Conservation (phyloP, 2,113 vertebrate species). For the Chaetodon auriga region DNA sequence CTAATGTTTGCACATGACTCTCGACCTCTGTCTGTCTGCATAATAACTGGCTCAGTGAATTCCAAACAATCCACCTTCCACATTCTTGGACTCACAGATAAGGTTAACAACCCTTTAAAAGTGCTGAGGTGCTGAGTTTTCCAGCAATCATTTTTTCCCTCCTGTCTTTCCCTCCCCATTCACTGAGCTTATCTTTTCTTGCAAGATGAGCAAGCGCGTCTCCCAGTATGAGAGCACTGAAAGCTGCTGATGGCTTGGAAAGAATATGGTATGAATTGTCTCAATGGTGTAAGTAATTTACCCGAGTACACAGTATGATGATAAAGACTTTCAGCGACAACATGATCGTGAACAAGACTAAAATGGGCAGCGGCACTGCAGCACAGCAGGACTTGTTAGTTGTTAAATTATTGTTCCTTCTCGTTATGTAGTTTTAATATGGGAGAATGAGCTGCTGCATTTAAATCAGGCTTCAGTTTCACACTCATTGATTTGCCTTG, state of each 20-base stretch:
- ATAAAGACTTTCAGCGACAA: background rate
- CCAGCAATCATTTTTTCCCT: background rate
- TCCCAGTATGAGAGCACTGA: constrained; percentile 12
- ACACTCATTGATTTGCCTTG: constrained; percentile 40
- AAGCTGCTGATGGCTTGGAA: constrained; percentile 38
- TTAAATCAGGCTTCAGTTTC: constrained; percentile 25
- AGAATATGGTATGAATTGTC: constrained; percentile 17
- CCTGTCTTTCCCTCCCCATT: constrained; percentile 3
- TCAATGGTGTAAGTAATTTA: constrained; percentile 18
- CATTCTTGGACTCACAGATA: constrained; percentile 41
- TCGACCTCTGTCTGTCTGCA: background rate
- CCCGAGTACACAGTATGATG: constrained; percentile 26
- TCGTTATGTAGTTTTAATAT: constrained; percentile 15
- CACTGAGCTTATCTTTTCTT: constrained; percentile 45
- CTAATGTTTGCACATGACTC: constrained; percentile 3
- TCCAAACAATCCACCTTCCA: background rate
- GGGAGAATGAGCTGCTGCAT: constrained; percentile 19
- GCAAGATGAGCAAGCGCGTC: constrained; percentile 32
- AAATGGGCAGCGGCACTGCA: background rate
- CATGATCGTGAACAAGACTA: constrained; percentile 2
- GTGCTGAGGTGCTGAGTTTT: constrained; percentile 47
- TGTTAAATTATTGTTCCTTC: constrained; percentile 22
- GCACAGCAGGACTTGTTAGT: background rate
- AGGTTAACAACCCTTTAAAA: constrained; percentile 46
- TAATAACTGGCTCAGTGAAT: constrained; percentile 13